Conservation (phyloP, 2,888 invertebrate species). For the Agrotis segetum region DNA sequence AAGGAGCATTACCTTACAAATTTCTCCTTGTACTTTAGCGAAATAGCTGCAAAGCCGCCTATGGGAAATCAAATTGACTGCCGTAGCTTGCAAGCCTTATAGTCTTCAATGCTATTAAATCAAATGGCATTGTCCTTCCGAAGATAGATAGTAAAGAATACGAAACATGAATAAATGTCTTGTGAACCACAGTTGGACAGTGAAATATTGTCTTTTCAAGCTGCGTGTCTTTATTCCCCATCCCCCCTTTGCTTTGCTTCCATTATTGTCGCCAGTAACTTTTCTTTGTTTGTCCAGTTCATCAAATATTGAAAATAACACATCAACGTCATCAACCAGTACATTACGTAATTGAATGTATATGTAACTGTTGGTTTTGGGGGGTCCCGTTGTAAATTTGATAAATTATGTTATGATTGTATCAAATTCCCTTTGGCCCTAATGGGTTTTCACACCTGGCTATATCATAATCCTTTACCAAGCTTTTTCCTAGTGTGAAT, state of each 20-base stretch:
- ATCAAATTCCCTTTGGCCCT: slow-evolving; percentile 53
- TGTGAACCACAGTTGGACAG: slow-evolving; percentile 28
- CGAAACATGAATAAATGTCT: slow-evolving; percentile 28
- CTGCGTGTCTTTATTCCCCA: background rate
- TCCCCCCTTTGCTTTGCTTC: background rate
- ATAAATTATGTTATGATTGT: slow-evolving; percentile 52
- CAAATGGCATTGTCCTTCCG: background rate
- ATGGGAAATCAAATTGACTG: background rate
- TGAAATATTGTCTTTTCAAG: slow-evolving; percentile 42
- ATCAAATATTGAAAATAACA: slow-evolving; percentile 48
- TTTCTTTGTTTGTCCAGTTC: slow-evolving; percentile 27
- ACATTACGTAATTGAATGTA: slow-evolving; percentile 51
- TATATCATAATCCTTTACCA: slow-evolving; percentile 54
- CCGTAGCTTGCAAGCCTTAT: background rate
- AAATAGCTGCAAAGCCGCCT: background rate
- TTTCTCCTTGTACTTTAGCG: background rate
- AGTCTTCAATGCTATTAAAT: background rate
- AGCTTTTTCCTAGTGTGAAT: slow-evolving; percentile 34
- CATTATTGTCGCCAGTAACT: slow-evolving; percentile 7
- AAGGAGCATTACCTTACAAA: background rate
- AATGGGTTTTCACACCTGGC: slow-evolving; percentile 61
- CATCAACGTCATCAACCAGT: slow-evolving; percentile 38
- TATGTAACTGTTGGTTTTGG: slow-evolving; percentile 23
- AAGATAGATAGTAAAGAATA: slow-evolving; percentile 12
- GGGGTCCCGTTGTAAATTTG: slow-evolving; percentile 51